Evolutionary conservation across 2,797 vertebrate species (phyloP).

Genomic region (Esox masquinongy): DNA sequence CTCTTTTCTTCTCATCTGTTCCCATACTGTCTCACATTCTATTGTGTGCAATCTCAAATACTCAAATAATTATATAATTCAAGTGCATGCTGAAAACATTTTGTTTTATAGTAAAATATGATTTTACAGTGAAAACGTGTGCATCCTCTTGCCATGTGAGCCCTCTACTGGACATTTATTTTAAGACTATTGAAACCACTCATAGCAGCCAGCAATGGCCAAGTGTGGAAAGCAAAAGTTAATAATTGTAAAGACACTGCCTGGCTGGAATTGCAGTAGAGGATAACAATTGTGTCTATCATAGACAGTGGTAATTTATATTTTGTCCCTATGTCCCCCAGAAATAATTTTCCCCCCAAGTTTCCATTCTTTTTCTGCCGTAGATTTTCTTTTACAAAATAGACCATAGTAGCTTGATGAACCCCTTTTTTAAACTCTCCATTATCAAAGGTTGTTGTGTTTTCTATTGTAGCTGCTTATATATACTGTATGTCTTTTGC

Average conservation of each 20-base stretch:
- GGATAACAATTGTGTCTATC: not conserved
- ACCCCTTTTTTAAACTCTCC: not conserved
- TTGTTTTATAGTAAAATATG: not conserved
- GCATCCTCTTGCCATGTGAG: slow-evolving; percentile 27
- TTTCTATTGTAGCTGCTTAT: not conserved
- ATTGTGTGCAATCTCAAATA: not conserved
- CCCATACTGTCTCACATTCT: slow-evolving; percentile 26
- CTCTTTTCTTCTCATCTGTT: slow-evolving; percentile 18
- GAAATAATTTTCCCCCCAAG: not conserved
- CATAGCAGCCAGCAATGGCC: not conserved
- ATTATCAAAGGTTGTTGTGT: not conserved
- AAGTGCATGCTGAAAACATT: not conserved
- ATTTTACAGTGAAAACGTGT: slow-evolving; percentile 1
- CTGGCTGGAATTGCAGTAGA: not conserved
- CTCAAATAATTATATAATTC: not conserved
- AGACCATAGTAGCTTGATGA: not conserved
- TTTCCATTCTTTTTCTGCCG: not conserved
- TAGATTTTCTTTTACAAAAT: not conserved
- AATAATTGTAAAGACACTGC: not conserved
- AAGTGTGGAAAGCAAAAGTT: not conserved
- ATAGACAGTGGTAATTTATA: not conserved
- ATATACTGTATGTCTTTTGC: not conserved
- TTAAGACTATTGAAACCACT: not conserved
- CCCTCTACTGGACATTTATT: slow-evolving; percentile 63
- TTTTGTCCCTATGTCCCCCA: not conserved